Base-by-base conservation (phyloP, 1,140 invertebrate species). In the Drosophila subobscura region DNA sequence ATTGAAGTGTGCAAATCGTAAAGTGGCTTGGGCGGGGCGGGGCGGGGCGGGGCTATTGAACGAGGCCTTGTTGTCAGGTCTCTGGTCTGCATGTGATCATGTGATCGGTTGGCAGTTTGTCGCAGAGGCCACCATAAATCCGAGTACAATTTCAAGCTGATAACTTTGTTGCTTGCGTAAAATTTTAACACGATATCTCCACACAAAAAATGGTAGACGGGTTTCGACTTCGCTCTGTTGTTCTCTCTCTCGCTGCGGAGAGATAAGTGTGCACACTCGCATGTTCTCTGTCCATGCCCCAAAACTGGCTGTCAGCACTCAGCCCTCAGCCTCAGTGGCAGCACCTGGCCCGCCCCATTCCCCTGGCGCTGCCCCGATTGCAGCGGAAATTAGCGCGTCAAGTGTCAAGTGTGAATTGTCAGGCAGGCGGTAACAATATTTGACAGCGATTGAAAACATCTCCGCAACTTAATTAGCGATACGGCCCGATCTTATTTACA, bases 381-480 rank as follows among this genome's bases (percentile, higher is more conserved):
- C 77, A 80, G 46, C 79, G 77, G 73, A 85, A 85, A 85, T 85
- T 85, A 85, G 77, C 80, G 77, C 81, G 49, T 66, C 67, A 80
- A 77, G 80, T 80, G 80, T 85, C 80, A 84, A 88, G 81, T 86
- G 81, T 88, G 83, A 86, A 86, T 86, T 88, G 81, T 51, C 74
- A 88, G 79, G 10, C 33, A 10, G 33, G 58, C 70, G 83, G 77
- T 73, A 86, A 86, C 74, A 79, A 81, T 60, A 71, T 66, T 72
- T 67, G 81, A 70, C 81, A 74, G 56, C 68, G 29, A 53, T 70
- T 80, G 77, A 85, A 81, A 86, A 88, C 83, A 86, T 74, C 65
- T 88, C 46, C 25, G 61, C 67, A 44, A 70, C 40, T 65, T 55
- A 86, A 86, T 86, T 86, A 86, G 83, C 81, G 83, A 56, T 60